These are phyloP conservation scores for Chaetogeoica ovagalla DNA, from an alignment of 2,888 invertebrate genomes.

Conservation along the genomic window DNA sequence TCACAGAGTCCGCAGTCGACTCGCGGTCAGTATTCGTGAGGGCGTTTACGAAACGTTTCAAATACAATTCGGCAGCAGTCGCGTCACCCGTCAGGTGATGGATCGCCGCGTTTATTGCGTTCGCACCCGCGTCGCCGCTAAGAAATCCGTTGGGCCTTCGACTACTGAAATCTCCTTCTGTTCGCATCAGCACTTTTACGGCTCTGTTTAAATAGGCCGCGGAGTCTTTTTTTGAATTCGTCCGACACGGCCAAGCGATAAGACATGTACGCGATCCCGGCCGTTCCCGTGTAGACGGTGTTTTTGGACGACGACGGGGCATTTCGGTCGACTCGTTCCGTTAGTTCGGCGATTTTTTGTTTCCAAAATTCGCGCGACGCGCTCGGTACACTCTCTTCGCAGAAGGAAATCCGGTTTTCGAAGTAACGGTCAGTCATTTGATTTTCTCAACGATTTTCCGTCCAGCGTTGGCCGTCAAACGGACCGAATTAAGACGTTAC, in stretches of 20 bases:
- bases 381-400: neutral
- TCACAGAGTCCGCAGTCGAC: slow-evolving; percentile 64
- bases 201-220: slow-evolving; percentile 65
- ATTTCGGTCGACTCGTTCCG: slow-evolving; percentile 58
- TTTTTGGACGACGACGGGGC: slow-evolving; percentile 59
- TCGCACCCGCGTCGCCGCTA: slow-evolving; percentile 78
- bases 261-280: slow-evolving; percentile 77
- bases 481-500: too few relatives aligned
- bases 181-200: slow-evolving; percentile 65
- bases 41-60: slow-evolving; percentile 61
- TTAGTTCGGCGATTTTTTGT: slow-evolving; percentile 49
- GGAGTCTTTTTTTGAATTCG: slow-evolving; percentile 61
- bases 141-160: slow-evolving; percentile 65
- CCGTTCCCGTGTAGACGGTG: slow-evolving; percentile 67
- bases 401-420: neutral
- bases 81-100: slow-evolving; percentile 62
- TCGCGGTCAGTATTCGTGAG: slow-evolving; percentile 61
- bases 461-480: neutral
- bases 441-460: neutral
- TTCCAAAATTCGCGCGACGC: slow-evolving; percentile 46
- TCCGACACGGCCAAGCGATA: slow-evolving; percentile 69
- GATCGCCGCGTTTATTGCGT: slow-evolving; percentile 71
- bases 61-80: slow-evolving; percentile 58
- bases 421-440: slow-evolving; percentile 27
- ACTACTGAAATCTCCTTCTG: slow-evolving; percentile 64